Evolutionary conservation across 2,888 invertebrate species (phyloP).

Genomic region (Germaria angustata): DNA sequence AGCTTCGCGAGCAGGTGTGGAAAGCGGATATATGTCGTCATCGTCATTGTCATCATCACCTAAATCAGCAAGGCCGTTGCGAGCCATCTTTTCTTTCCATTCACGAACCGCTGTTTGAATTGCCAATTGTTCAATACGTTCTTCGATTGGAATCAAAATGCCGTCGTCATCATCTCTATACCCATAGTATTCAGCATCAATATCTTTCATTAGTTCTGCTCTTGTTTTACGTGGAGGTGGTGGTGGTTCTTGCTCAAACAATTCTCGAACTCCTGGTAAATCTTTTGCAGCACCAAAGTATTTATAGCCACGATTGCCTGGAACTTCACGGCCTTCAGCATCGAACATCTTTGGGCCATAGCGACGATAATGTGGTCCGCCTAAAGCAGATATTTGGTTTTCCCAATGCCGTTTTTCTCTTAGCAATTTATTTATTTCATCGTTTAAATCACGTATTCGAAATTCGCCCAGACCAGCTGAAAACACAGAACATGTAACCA

Average conservation of each 20-base stretch:
- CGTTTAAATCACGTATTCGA: conserved; percentile 97
- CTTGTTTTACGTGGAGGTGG: conserved; percentile 94
- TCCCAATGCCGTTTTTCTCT: conserved; percentile 99
- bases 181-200: conserved; percentile 99
- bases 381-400: conserved; percentile 95
- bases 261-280: conserved; percentile 97
- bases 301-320: conserved; percentile 98
- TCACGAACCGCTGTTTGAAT: conserved; percentile 83
- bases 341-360: conserved; percentile 96
- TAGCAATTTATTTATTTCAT: conserved; percentile 98
- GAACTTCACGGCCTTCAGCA: conserved; percentile 96
- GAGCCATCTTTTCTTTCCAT: conserved; percentile 84
- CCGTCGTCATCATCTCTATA: conserved; percentile 99
- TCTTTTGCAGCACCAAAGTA: conserved; percentile 99
- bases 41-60: conserved; percentile 83
- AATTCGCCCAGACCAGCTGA: conserved; percentile 98
- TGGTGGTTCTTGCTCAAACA: conserved; percentile 98
- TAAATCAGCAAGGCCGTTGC: conserved; percentile 87
- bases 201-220: conserved; percentile 97
- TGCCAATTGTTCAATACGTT: conserved; percentile 88
- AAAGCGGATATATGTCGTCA: conserved; percentile 81
- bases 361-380: conserved; percentile 95
- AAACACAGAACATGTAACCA: conserved; percentile 62
- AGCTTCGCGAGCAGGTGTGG: conserved; percentile 74
- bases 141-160: conserved; percentile 92